Percentiles rank a stretch among this genome's conserved stretches.
Conservation (phyloP, 2,888 invertebrate genomes). For the Mythimna albipuncta region DNA sequence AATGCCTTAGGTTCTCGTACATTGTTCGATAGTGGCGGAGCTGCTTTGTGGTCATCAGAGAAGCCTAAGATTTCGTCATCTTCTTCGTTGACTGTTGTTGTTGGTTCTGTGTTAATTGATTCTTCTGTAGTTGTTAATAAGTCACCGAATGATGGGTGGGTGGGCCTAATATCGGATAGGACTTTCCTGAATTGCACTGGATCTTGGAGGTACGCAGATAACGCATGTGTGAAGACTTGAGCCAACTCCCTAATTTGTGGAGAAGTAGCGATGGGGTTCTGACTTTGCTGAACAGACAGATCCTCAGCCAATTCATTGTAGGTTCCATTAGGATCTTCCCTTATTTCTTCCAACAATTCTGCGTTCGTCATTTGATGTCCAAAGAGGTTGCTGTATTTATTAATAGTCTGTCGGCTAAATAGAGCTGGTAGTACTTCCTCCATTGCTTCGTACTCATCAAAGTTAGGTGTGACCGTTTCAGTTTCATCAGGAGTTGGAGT, state of each 20-base stretch:
- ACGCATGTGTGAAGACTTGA: slow-evolving; percentile 95
- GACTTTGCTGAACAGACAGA: slow-evolving; percentile 91
- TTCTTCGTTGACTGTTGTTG: slow-evolving; percentile 92
- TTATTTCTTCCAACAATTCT: slow-evolving; percentile 83
- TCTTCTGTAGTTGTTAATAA: slow-evolving; percentile 82
- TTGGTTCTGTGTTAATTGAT: slow-evolving; percentile 88
- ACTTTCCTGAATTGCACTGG: slow-evolving; percentile 95
- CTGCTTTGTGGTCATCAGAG: slow-evolving; percentile 91
- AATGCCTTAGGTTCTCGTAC: slow-evolving; percentile 86
- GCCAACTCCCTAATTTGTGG: slow-evolving; percentile 95
- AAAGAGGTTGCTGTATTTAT: slow-evolving; percentile 90
- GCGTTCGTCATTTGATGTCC: slow-evolving; percentile 78
- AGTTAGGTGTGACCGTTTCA: slow-evolving; percentile 77
- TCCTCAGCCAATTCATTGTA: slow-evolving; percentile 88
- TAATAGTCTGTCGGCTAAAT: slow-evolving; percentile 92
- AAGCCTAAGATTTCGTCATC: slow-evolving; percentile 95
- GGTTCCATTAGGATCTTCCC: slow-evolving; percentile 83
- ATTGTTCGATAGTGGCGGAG: slow-evolving; percentile 67
- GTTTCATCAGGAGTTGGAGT: slow-evolving; percentile 79
- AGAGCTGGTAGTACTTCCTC: slow-evolving; percentile 91
- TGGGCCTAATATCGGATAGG: slow-evolving; percentile 94
- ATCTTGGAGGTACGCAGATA: slow-evolving; percentile 95
- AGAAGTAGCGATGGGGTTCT: slow-evolving; percentile 91
- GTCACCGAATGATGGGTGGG: slow-evolving; percentile 92
- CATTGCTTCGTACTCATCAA: slow-evolving; percentile 82